Base-by-base conservation (phyloP, 2,797 vertebrate genomes). In the Protosalanx chinensis region DNA sequence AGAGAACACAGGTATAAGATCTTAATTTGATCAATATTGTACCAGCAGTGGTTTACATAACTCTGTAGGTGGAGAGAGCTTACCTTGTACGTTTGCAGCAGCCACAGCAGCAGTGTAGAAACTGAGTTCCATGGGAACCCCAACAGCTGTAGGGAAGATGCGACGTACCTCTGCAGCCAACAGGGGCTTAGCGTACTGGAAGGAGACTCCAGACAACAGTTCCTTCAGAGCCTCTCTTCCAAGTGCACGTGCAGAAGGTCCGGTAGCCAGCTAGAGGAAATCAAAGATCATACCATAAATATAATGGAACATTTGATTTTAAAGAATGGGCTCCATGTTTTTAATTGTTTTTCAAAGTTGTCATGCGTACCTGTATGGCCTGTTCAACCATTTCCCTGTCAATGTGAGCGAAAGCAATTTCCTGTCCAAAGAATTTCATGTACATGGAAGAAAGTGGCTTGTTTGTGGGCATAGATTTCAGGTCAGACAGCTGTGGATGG, bases 361-460 rank as follows among this genome's bases (percentile, higher is more conserved):
- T 53, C 10, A 10, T 16, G 73, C 63, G 33, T 90, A 95, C 95
- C 87, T 90, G 74, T 62, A 92, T 66, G 76, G 78, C 69, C 51
- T 88, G 80, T 73, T 91, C 86, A 29, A 94, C 84, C 49, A 87
- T 1, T 0, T 76, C 64, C 89, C 91, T 93, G 84, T 93, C 88
- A 51, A 94, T 66, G 76, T 73, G 81, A 60, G 79, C 85, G 72
- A 88, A 95, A 72, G 90, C 86, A 33, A 95, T 0, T 83, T 94
- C 94, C 81, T 97, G 92, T 77, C 85, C 91, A 73, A 95, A 90
- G 70, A 94, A 74, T 85, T 93, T 96, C 74, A 93, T 0, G 70
- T 93, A 92, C 32, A 82, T 13, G 0, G 88, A 92, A 58, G 69
- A 91, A 75, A 93, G 81, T 64, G 91, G 87, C 66, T 91, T 82